Conservation (phyloP, 2,888 invertebrate genomes). For the Oligia fasciuncula region DNA sequence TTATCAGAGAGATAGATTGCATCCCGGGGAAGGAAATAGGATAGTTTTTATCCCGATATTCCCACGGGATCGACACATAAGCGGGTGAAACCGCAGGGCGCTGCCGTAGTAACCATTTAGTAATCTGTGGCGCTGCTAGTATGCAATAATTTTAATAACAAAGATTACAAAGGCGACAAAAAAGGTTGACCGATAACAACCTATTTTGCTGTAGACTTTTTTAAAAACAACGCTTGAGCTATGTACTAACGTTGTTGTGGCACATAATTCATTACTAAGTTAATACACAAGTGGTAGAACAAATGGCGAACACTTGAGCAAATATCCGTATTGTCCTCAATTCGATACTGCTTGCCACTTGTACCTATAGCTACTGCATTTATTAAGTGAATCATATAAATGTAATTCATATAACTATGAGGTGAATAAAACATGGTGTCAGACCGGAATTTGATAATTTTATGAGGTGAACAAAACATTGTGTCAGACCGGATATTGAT, state of each 20-base stretch:
- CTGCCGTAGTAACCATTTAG: too few species aligned
- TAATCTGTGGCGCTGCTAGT: too few species aligned
- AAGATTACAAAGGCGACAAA: conserved; percentile 40
- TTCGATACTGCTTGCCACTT: conserved; percentile 57
- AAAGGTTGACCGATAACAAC: conserved; percentile 44
- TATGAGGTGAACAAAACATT: conserved; percentile 14
- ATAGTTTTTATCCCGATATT: too few species aligned
- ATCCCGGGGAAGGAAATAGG: too few species aligned
- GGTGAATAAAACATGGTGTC: conserved; percentile 20
- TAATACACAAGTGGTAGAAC: conserved; percentile 73
- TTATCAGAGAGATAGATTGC: too few species aligned
- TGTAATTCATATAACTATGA: too few species aligned
- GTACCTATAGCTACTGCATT: conserved; percentile 53
- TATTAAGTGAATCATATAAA: not conserved
- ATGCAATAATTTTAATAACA: conserved; percentile 43
- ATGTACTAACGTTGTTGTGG: conserved; percentile 60
- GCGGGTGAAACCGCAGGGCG: too few species aligned
- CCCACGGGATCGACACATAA: too few species aligned
- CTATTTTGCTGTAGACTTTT: conserved; percentile 13
- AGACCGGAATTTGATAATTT: conserved; percentile 23
- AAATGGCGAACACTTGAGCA: conserved; percentile 77
- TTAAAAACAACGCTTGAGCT: conserved; percentile 26
- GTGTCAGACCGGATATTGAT: conserved; percentile 19
- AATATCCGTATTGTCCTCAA: conserved; percentile 82
- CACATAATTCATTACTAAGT: conserved; percentile 74